These are phyloP conservation scores for Batillaria attramentaria DNA, from an alignment of 1,140 invertebrate species.

Conservation along the genomic window DNA sequence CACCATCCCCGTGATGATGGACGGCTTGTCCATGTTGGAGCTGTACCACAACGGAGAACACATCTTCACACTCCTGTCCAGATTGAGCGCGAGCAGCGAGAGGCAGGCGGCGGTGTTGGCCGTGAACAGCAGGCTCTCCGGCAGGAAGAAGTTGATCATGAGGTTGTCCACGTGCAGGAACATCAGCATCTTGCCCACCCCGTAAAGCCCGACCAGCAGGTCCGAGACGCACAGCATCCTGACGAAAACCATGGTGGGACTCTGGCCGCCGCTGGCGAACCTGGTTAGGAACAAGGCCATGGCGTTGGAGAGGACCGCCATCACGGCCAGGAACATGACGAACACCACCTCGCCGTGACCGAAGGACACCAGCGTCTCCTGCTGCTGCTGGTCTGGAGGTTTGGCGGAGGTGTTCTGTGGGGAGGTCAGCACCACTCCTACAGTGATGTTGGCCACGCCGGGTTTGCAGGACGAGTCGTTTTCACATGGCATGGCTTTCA, in stretches of 20 bases:
- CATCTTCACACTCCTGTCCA: constrained; percentile 56
- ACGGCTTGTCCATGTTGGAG: constrained; percentile 54
- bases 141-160: constrained; percentile 60
- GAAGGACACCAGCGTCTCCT: neutral
- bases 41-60: constrained; percentile 45
- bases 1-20: constrained; percentile 56
- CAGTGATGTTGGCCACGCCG: neutral
- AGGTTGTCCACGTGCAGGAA: constrained; percentile 43
- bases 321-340: constrained; percentile 36
- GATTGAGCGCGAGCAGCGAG: constrained; percentile 54
- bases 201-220: constrained; percentile 55
- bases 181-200: constrained; percentile 56
- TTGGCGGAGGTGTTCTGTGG: neutral
- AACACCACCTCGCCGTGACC: constrained; percentile 7
- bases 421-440: too few relatives aligned
- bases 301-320: constrained; percentile 40
- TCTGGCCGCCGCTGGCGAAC: constrained; percentile 53
- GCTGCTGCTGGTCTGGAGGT: neutral
- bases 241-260: constrained; percentile 58
- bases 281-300: constrained; percentile 51
- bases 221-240: constrained; percentile 59
- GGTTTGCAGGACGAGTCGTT: neutral
- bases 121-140: constrained; percentile 64
- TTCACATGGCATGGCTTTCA: constrained; percentile 29
- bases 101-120: constrained; percentile 49